Percentiles rank a stretch among this genome's conserved stretches.
phyloP scores from a whole-genome alignment of 1,140 invertebrate species.

The Epicauta chinensis region DNA sequence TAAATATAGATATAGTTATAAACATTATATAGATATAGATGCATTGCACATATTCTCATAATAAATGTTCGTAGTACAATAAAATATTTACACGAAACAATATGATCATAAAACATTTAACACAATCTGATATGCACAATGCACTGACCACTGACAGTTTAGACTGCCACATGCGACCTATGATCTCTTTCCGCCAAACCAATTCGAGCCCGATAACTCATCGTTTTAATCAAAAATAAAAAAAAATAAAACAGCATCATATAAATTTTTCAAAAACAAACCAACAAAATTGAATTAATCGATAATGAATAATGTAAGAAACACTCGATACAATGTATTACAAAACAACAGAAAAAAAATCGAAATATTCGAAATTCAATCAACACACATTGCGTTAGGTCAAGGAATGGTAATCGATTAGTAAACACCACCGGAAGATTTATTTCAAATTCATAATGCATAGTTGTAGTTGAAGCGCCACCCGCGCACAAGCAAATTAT shows the following conservation, averaged over 20 bases:
- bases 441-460: conserved; percentile 10
- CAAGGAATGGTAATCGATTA: conserved; percentile 4
- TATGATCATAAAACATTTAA: conserved; percentile 25
- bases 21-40: not conserved
- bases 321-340: too few species aligned
- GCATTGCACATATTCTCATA: not conserved
- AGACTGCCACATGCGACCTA: conserved; percentile 14
- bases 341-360: too few species aligned
- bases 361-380: not conserved
- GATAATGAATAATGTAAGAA: too few species aligned
- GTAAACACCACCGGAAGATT: conserved; percentile 13
- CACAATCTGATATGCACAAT: conserved; percentile 22
- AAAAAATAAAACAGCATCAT: too few species aligned
- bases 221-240: not conserved
- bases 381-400: conserved; percentile 4
- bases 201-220: conserved; percentile 8
- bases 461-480: conserved; percentile 2
- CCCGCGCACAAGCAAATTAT: conserved; percentile 19
- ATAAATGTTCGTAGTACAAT: not conserved
- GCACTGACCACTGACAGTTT: conserved; percentile 24
- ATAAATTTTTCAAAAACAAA: too few species aligned
- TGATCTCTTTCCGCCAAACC: conserved; percentile 7
- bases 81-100: conserved; percentile 12
- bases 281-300: too few species aligned
- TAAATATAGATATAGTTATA: not conserved